phyloP scores from a whole-genome alignment of 2,797 vertebrate genomes.

The Parotocinclus haroldoi region DNA sequence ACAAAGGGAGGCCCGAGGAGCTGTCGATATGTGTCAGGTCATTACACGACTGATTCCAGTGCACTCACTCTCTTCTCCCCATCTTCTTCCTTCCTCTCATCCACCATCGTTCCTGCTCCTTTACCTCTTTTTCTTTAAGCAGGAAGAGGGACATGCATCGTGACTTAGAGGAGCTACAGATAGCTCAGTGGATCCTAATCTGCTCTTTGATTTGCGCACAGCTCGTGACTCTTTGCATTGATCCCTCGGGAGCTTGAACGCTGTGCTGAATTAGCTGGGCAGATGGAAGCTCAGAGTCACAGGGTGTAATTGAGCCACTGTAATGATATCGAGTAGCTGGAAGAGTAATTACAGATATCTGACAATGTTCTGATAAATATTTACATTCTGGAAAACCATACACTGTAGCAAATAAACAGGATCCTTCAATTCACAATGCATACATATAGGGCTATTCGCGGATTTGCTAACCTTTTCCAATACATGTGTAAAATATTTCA shows the following conservation, averaged over 20 bases:
- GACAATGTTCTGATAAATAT: too few species aligned
- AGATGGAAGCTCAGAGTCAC: constrained; percentile 19
- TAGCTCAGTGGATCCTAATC: constrained; percentile 29
- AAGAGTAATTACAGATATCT: constrained; percentile 27
- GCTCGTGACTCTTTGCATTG: constrained; percentile 27
- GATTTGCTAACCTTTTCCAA: too few species aligned
- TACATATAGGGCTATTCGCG: too few species aligned
- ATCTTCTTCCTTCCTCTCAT: neutral
- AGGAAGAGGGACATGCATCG: neutral
- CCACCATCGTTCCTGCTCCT: constrained; percentile 6
- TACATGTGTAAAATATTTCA: too few species aligned
- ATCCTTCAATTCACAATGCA: too few species aligned
- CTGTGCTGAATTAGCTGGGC: constrained; percentile 30
- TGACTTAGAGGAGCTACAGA: constrained; percentile 2
- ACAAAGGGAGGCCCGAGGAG: constrained; percentile 44
- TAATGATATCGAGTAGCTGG: constrained; percentile 22
- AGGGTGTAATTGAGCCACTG: constrained; percentile 26
- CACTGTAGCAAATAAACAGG: too few species aligned
- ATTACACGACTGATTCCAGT: constrained; percentile 45
- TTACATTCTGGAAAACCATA: too few species aligned
- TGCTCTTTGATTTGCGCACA: constrained; percentile 38
- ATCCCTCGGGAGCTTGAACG: constrained; percentile 40
- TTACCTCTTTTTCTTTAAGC: constrained; percentile 10
- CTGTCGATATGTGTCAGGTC: constrained; percentile 51
- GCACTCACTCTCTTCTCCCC: constrained; percentile 7